Percentiles rank a stretch among this genome's conserved stretches.
These are phyloP conservation scores for Pantala flavescens DNA, from an alignment of 1,140 invertebrate species.

Conservation along the genomic window DNA sequence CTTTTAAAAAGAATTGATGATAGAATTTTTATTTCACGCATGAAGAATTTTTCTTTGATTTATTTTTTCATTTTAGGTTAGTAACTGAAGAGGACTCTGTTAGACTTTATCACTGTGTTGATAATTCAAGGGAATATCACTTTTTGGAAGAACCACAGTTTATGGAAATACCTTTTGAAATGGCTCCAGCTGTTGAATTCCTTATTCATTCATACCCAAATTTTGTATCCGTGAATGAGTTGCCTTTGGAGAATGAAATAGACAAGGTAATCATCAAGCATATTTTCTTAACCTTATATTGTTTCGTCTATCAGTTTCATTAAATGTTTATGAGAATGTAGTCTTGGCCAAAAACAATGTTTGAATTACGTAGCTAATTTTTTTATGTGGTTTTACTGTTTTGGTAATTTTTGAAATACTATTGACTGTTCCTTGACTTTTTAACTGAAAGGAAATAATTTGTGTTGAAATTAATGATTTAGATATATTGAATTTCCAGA, in stretches of 20 bases:
- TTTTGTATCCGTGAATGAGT: constrained; percentile 56
- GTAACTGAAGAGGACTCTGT: constrained; percentile 53
- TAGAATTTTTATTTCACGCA: too few relatives aligned
- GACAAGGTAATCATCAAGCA: constrained; percentile 45
- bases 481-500: too few relatives aligned
- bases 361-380: constrained; percentile 11
- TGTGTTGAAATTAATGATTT: too few relatives aligned
- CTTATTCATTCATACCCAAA: constrained; percentile 65
- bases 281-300: constrained; percentile 16
- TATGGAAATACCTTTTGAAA: constrained; percentile 56
- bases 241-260: constrained; percentile 52
- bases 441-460: too few relatives aligned
- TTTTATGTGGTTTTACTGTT: too few relatives aligned
- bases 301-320: constrained; percentile 5
- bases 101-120: constrained; percentile 65
- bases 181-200: constrained; percentile 55
- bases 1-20: too few relatives aligned
- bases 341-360: not conserved
- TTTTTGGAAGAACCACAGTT: constrained; percentile 60
- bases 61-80: constrained; percentile 45
- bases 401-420: too few relatives aligned
- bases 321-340: not conserved
- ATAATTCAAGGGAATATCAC: constrained; percentile 77
- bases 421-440: too few relatives aligned
- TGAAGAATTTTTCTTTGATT: too few relatives aligned